These are phyloP conservation scores for Thrips palmi DNA, from an alignment of 1,140 invertebrate species.

Conservation along the genomic window DNA sequence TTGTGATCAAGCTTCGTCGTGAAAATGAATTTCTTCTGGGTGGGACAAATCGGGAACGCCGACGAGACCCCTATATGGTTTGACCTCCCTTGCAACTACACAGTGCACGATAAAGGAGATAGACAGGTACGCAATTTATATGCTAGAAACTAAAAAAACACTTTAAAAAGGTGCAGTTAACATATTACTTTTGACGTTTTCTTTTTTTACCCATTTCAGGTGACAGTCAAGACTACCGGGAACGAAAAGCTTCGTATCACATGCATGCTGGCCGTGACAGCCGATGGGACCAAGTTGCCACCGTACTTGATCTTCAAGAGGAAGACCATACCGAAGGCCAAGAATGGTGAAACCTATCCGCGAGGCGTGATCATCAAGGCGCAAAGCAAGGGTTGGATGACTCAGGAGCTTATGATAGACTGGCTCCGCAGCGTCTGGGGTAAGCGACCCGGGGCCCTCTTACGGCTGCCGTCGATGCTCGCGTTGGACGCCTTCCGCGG, in stretches of 20 bases:
- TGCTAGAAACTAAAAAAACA: too few species aligned
- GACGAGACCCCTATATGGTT: constrained; percentile 13
- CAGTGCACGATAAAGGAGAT: constrained; percentile 9
- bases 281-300: constrained; percentile 11
- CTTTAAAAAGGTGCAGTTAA: too few species aligned
- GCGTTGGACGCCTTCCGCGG: constrained; percentile 10
- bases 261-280: constrained; percentile 11
- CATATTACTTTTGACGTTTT: too few species aligned
- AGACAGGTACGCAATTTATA: too few species aligned
- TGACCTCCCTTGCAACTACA: constrained; percentile 12
- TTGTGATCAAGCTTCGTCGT: constrained; percentile 10
- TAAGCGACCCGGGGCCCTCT: constrained; percentile 9
- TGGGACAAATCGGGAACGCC: constrained; percentile 13
- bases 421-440: constrained; percentile 11
- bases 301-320: constrained; percentile 12
- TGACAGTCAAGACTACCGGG: constrained; percentile 8
- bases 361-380: constrained; percentile 8
- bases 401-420: constrained; percentile 10
- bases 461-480: constrained; percentile 9
- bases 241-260: constrained; percentile 10
- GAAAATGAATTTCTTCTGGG: constrained; percentile 8
- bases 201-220: too few species aligned
- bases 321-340: constrained; percentile 10
- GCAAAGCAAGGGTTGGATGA: constrained; percentile 13
- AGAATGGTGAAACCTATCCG: constrained; percentile 9